Evolutionary conservation across 2,113 vertebrate genomes (phyloP).

Genomic region (Nymphicus hollandicus): DNA sequence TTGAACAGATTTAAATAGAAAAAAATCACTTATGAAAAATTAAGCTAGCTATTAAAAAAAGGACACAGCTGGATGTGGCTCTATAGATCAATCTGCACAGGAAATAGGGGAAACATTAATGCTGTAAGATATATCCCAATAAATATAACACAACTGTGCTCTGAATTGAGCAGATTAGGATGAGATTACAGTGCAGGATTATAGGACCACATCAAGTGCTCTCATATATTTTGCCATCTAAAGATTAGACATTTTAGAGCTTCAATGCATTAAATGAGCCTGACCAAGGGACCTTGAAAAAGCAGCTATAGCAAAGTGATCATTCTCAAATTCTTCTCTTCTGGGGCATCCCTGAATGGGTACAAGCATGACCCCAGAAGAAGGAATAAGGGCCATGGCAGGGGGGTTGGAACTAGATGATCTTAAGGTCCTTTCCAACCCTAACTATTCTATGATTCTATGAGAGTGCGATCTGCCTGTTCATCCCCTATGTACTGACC

Average conservation of each 20-base stretch:
- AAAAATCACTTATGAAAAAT: no score
- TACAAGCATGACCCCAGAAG: rapidly evolving
- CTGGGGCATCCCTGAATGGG: background rate
- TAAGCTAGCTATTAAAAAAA: rapidly evolving
- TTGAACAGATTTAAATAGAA: background rate
- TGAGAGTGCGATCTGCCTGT: no score
- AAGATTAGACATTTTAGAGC: conserved; percentile 21
- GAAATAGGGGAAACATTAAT: background rate
- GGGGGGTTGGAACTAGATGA: no score
- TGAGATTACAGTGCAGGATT: conserved; percentile 1
- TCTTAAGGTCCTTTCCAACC: no score
- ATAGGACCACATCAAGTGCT: background rate
- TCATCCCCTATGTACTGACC: rapidly evolving
- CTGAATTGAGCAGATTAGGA: background rate
- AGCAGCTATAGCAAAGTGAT: background rate
- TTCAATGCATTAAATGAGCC: background rate
- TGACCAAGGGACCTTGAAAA: background rate
- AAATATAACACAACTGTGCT: background rate
- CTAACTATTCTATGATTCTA: no score
- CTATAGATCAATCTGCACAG: background rate
- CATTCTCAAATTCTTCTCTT: background rate
- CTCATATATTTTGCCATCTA: background rate
- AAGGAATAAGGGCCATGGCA: no score
- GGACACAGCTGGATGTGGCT: background rate
- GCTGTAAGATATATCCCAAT: background rate